These are phyloP conservation scores for Diceros bicornis DNA, from an alignment of 2,797 vertebrate genomes.

Conservation along the genomic window DNA sequence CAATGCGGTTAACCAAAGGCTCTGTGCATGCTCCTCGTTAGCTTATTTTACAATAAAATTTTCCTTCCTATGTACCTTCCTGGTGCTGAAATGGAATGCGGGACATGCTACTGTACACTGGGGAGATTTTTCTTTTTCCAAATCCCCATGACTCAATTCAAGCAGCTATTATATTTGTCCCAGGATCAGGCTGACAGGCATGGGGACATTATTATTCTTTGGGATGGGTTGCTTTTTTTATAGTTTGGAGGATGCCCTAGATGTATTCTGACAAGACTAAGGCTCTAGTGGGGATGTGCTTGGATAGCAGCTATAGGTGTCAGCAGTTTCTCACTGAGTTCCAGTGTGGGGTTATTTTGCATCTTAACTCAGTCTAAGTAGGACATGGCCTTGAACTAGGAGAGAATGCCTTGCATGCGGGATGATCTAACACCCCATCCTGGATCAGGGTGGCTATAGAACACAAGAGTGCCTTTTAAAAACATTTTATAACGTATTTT, in stretches of 20 bases:
- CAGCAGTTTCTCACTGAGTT: conserved; percentile 17
- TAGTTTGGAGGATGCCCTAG: conserved; percentile 26
- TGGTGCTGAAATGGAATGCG: too few relatives aligned
- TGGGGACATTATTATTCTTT: not conserved
- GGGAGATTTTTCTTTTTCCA: not conserved
- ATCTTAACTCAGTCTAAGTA: not conserved
- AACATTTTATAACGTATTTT: not conserved
- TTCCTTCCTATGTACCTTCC: not conserved
- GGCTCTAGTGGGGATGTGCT: not conserved
- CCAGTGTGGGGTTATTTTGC: not conserved
- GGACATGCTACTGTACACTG: not conserved
- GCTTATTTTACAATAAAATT: not conserved
- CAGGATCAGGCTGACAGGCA: not conserved
- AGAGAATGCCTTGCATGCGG: not conserved
- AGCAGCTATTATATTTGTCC: not conserved
- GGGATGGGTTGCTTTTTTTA: not conserved
- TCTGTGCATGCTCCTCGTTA: not conserved
- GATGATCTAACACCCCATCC: not conserved
- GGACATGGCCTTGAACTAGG: not conserved
- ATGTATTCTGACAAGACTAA: not conserved
- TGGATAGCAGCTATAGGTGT: not conserved
- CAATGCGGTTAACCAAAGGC: not conserved
- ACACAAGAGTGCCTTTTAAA: not conserved
- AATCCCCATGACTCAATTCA: not conserved
- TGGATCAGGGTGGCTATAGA: not conserved